phyloP scores from a whole-genome alignment of 2,888 invertebrate species.

The Cephalotes varians region DNA sequence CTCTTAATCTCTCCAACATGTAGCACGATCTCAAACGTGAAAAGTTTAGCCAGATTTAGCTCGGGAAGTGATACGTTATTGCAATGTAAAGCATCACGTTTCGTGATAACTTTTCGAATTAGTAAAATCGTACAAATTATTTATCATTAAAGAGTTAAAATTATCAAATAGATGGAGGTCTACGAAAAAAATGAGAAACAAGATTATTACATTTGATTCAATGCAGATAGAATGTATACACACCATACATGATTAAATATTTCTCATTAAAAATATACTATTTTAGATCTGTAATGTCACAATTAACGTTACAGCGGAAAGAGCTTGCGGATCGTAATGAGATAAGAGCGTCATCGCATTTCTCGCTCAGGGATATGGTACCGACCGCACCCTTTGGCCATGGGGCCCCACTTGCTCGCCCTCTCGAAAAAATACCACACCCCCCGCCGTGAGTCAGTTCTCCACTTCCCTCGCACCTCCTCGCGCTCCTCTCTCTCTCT shows the following conservation, averaged over 20 bases:
- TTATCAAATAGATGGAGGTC: neutral
- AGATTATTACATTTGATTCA: neutral
- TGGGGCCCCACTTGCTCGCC: conserved; percentile 72
- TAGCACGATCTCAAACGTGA: conserved; percentile 1
- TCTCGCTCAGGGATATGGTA: conserved; percentile 69
- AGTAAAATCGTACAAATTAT: neutral
- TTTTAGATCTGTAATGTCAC: neutral
- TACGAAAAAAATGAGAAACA: neutral
- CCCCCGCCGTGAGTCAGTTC: conserved; percentile 80
- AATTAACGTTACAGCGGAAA: conserved; percentile 25
- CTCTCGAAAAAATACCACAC: conserved; percentile 83
- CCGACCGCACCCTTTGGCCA: conserved; percentile 79
- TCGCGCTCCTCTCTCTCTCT: conserved; percentile 66
- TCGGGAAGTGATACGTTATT: neutral
- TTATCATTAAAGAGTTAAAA: neutral
- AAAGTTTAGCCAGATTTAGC: neutral
- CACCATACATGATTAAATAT: neutral
- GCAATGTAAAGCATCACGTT: neutral
- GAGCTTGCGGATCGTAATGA: conserved; percentile 75
- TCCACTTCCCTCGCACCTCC: conserved; percentile 56
- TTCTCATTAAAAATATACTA: neutral
- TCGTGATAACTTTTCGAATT: neutral
- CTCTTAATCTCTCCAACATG: conserved; percentile 1
- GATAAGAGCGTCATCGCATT: conserved; percentile 73
- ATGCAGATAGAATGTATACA: neutral